Evolutionary conservation across 2,113 vertebrate genomes (phyloP), one percentile per base, ranked within the genome.

Genomic region (Phoxinus phoxinus): DNA sequence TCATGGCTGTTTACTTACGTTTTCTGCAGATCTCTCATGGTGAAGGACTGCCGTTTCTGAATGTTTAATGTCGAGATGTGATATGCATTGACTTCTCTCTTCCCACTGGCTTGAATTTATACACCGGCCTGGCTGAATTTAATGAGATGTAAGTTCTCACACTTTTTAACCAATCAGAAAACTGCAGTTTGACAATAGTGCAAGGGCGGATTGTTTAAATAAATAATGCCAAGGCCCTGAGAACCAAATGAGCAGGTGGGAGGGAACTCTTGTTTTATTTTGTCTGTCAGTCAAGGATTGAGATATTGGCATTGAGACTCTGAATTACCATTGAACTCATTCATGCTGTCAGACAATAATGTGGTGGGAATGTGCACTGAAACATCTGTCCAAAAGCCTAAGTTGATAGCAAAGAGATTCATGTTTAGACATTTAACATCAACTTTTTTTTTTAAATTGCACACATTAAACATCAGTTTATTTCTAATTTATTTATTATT

Each of bases 71-170:
- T 46, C 41, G 59, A 87, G 86, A n/a, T 78, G 0, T 84, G 15
- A 73, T 0, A 37, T 13, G n/a, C 58, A 89, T 89, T 92, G 90
- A 89, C 84, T 90, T 86, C 21, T 80, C 69, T 17, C 61, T 84
- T 58, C 25, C 25, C 32, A 85, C 51, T 11, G 85, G 83, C 82
- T 65, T 88, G 87, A 89, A 94, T 90, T 90, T 90, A 86, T 88
- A 85, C 85, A 89, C 44, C 44, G 89, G 88, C 71, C 90, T 85
- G 65, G 82, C 61, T 84, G 63, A 73, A 86, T 89, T 90, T 91
- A 91, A 92, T 91, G 87, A 63, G 61, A 89, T 89, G 87, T 87
- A 44, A 86, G 91, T 95, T 95, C 94, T 93, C 95, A 95, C 92
- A 91, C 84, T 69, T 63, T 83, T 86, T n/a, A 88, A 56, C 95